Evolutionary conservation across 2,888 invertebrate species (phyloP).

Genomic region (Leucania comma): DNA sequence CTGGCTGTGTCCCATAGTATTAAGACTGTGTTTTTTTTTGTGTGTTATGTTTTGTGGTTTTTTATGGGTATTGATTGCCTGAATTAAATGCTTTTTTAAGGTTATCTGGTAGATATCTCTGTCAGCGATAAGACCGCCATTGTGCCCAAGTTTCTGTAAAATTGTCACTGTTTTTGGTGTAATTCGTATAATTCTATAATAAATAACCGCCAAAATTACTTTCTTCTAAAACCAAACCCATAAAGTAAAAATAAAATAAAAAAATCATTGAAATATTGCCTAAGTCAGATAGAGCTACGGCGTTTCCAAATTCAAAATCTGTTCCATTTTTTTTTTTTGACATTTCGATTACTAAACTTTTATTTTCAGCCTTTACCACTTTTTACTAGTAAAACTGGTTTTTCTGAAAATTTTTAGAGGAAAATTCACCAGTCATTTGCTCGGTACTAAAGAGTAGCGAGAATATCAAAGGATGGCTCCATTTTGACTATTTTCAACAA

Average conservation of each 20-base stretch:
- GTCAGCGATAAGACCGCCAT: too few species aligned
- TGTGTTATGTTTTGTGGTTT: too few species aligned
- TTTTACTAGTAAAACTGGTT: neutral
- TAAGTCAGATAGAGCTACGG: neutral
- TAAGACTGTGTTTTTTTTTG: too few species aligned
- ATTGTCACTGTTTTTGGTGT: too few species aligned
- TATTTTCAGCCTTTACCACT: constrained; percentile 5
- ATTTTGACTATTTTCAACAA: constrained; percentile 30
- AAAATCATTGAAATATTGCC: neutral
- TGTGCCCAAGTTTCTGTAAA: too few species aligned
- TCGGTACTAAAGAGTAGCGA: neutral
- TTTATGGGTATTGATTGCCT: too few species aligned
- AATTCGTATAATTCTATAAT: too few species aligned
- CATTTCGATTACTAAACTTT: constrained; percentile 10
- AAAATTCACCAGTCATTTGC: constrained; percentile 14
- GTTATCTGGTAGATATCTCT: too few species aligned
- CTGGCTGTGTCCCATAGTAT: too few species aligned
- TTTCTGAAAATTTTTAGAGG: constrained; percentile 1
- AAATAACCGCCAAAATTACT: too few species aligned
- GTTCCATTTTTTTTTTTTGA: neutral
- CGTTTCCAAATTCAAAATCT: constrained; percentile 21
- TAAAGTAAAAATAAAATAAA: neutral
- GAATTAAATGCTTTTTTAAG: too few species aligned
- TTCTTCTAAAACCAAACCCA: neutral
- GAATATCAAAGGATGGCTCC: neutral